These are phyloP conservation scores for Zoanthus gigantus DNA, from an alignment of 92 coral and sea anemone genomes.

Conservation along the genomic window DNA sequence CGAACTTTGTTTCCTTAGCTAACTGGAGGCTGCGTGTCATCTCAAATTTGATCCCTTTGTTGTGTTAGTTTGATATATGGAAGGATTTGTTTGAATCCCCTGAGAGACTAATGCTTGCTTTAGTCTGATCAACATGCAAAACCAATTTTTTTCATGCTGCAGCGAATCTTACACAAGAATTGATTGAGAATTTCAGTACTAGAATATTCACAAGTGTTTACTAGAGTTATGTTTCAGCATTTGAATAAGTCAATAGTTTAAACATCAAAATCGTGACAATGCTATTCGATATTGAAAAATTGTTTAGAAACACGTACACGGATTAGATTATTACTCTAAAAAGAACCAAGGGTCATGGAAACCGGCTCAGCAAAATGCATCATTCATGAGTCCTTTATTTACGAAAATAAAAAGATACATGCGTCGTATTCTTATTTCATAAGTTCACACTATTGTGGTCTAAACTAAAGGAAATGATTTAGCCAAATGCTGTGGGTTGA, in stretches of 20 bases:
- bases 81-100: neutral
- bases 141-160: neutral
- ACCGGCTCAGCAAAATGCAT: neutral
- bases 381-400: neutral
- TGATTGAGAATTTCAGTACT: neutral
- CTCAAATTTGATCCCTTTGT: constrained; percentile 12
- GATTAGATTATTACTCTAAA: constrained; percentile 8
- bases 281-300: constrained; percentile 35
- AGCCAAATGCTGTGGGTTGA: neutral
- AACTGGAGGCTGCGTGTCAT: constrained; percentile 4
- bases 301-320: constrained; percentile 9
- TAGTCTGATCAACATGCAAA: neutral
- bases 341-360: constrained; percentile 18
- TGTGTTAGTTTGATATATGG: constrained; percentile 9
- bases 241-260: constrained; percentile 18
- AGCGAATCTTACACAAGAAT: neutral
- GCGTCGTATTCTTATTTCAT: neutral
- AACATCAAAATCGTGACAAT: constrained; percentile 31
- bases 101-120: neutral
- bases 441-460: neutral
- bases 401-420: neutral
- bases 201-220: constrained; percentile 16
- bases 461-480: neutral
- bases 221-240: constrained; percentile 23
- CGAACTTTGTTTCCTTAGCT: constrained; percentile 29